Percentiles rank a stretch among this genome's conserved stretches.
Conservation (phyloP, 2,888 invertebrate species). For the Xylota segnis region DNA sequence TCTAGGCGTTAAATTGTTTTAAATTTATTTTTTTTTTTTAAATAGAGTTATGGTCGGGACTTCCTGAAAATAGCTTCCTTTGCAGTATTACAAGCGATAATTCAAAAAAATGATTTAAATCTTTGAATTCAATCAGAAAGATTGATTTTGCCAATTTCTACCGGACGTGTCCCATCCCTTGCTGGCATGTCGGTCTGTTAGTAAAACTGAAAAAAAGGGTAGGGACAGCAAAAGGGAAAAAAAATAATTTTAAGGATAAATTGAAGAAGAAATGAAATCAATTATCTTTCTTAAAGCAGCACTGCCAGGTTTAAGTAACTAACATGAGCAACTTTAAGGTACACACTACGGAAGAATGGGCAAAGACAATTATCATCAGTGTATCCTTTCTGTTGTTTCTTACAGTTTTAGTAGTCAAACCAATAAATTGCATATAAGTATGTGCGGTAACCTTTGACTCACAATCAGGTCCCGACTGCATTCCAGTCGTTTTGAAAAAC, state of each 20-base stretch:
- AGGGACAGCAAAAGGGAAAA: too few relatives aligned
- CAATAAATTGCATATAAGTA: too few relatives aligned
- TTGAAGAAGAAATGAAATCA: conserved; percentile 35
- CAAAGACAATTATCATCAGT: too few relatives aligned
- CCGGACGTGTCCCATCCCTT: neutral
- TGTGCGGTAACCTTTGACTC: too few relatives aligned
- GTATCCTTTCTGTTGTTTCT: too few relatives aligned
- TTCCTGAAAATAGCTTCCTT: conserved; percentile 28
- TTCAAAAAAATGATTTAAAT: conserved; percentile 16
- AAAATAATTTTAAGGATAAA: conserved; percentile 29
- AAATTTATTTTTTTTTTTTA: neutral
- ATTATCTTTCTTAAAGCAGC: neutral
- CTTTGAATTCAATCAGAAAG: conserved; percentile 46
- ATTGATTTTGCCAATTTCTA: conserved; percentile 41
- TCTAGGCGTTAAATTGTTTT: neutral
- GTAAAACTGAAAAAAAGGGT: conserved; percentile 8
- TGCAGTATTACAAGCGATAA: conserved; percentile 19
- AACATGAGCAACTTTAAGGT: too few relatives aligned
- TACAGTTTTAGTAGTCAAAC: too few relatives aligned
- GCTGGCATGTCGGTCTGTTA: neutral
- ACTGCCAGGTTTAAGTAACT: conserved; percentile 10
- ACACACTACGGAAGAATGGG: too few relatives aligned
- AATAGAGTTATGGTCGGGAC: conserved; percentile 43
- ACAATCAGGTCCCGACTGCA: too few relatives aligned
- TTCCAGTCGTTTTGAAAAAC: too few relatives aligned